Evolutionary conservation across 2,113 vertebrate species (phyloP).

Genomic region (Lampris incognitus): DNA sequence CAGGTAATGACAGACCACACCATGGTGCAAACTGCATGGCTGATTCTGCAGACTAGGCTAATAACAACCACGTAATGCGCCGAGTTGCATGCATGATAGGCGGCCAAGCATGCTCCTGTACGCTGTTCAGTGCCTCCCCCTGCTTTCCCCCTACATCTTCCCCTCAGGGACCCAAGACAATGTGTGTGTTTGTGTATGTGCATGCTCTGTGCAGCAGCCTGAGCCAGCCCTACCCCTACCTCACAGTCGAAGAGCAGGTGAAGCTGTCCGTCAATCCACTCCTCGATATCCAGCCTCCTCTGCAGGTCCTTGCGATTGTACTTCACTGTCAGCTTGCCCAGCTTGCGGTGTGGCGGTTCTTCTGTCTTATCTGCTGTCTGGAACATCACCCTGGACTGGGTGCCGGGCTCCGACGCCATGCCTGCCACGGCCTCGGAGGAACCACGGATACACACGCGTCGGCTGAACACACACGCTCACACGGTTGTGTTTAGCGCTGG

Average conservation of each 20-base stretch:
- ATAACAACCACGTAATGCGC: slow-evolving; percentile 35
- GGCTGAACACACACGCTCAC: slow-evolving; percentile 32
- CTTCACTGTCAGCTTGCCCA: slow-evolving; percentile 94
- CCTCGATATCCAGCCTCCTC: slow-evolving; percentile 93
- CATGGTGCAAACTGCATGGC: background rate
- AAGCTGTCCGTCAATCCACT: slow-evolving; percentile 92
- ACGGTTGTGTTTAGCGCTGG: slow-evolving; percentile 20
- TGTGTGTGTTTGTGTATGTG: slow-evolving; percentile 22
- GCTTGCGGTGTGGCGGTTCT: slow-evolving; percentile 84
- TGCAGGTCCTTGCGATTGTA: slow-evolving; percentile 96
- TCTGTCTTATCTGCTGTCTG: slow-evolving; percentile 83
- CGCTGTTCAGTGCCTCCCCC: slow-evolving; percentile 12
- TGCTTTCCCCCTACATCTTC: slow-evolving; percentile 16
- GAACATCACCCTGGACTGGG: slow-evolving; percentile 90
- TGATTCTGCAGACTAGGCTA: slow-evolving; percentile 32
- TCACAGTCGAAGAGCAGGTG: slow-evolving; percentile 93
- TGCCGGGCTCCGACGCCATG: slow-evolving; percentile 85
- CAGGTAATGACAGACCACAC: background rate
- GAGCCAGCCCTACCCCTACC: slow-evolving; percentile 78
- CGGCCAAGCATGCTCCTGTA: slow-evolving; percentile 15
- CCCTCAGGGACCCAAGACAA: slow-evolving; percentile 18
- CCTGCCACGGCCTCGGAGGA: slow-evolving; percentile 79
- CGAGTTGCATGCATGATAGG: slow-evolving; percentile 34
- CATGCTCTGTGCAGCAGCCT: background rate
- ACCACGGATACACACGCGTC: slow-evolving; percentile 65